phyloP scores from a whole-genome alignment of 2,888 invertebrate genomes.

The Epistrophe grossulariae region DNA sequence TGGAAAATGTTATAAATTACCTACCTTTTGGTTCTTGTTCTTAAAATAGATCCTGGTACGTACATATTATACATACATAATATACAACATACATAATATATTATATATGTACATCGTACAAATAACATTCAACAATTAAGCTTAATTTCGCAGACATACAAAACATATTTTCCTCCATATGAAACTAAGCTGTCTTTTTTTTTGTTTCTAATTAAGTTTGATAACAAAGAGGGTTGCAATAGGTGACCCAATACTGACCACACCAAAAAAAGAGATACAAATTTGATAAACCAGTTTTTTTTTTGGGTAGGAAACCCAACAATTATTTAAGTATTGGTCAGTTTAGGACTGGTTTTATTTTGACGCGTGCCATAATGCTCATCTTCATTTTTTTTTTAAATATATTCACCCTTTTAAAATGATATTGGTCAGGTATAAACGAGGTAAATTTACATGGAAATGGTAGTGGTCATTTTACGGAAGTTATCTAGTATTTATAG shows the following conservation, averaged over 20 bases:
- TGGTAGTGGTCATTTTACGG: background rate
- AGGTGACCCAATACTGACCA: slow-evolving; percentile 13
- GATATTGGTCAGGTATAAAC: background rate
- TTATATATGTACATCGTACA: background rate
- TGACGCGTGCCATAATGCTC: background rate
- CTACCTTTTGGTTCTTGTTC: too few species aligned
- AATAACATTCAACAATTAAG: background rate
- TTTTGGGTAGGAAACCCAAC: background rate
- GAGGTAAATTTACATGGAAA: background rate
- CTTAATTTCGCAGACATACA: background rate
- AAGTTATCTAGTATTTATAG: background rate
- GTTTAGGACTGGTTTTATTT: slow-evolving; percentile 10
- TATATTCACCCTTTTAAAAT: slow-evolving; percentile 13
- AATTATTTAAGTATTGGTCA: slow-evolving; percentile 1
- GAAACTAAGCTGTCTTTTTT: background rate
- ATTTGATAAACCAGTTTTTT: background rate
- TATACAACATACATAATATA: too few species aligned
- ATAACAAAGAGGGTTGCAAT: slow-evolving; percentile 6
- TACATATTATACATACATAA: too few species aligned
- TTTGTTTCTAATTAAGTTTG: background rate
- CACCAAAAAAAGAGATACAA: slow-evolving; percentile 2
- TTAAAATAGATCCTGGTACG: too few species aligned
- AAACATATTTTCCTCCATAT: background rate
- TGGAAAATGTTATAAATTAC: too few species aligned
- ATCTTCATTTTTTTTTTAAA: background rate